A percentile compares a stretch with the other conserved stretches of the same genome.
phyloP scores from a whole-genome alignment of 2,888 invertebrate genomes.

The Drosophila monieri region DNA sequence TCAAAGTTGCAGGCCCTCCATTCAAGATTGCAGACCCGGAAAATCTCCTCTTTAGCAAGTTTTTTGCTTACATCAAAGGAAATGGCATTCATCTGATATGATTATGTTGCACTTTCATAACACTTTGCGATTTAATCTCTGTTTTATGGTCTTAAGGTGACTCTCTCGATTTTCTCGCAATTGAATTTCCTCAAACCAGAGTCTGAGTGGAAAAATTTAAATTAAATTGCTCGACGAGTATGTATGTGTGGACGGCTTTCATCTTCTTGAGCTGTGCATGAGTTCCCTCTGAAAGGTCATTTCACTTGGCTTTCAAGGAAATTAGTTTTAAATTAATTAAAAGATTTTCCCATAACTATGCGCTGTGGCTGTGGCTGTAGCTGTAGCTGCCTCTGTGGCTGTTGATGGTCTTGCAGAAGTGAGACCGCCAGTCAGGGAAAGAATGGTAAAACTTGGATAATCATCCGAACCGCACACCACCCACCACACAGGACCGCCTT shows the following conservation, averaged over 20 bases:
- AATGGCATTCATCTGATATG: conserved; percentile 29
- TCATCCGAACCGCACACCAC: conserved; percentile 24
- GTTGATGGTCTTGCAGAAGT: conserved; percentile 27
- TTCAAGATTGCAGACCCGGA: conserved; percentile 30
- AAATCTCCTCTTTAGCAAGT: conserved; percentile 12
- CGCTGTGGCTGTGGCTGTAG: conserved; percentile 25
- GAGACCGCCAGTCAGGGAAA: conserved; percentile 16
- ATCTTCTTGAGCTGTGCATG: conserved; percentile 8
- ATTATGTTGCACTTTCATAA: conserved; percentile 30
- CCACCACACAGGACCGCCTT: conserved; percentile 3
- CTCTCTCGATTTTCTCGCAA: conserved; percentile 6
- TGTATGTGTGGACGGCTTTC: conserved; percentile 25
- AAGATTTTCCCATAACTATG: conserved; percentile 44
- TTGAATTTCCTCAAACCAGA: conserved; percentile 9
- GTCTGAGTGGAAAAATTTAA: conserved; percentile 27
- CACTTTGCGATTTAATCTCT: conserved; percentile 4
- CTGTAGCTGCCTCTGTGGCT: conserved; percentile 12
- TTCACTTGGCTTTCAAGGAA: conserved; percentile 40
- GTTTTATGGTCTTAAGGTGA: conserved; percentile 11
- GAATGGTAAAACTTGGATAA: conserved; percentile 44
- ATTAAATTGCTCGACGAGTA: conserved; percentile 18
- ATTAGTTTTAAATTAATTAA: conserved; percentile 53
- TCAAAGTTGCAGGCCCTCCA: conserved; percentile 31
- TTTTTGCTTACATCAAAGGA: conserved; percentile 30
- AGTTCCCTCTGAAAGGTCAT: conserved; percentile 30